Conservation (phyloP, 2,797 vertebrate genomes). For the Alcedo atthis region DNA sequence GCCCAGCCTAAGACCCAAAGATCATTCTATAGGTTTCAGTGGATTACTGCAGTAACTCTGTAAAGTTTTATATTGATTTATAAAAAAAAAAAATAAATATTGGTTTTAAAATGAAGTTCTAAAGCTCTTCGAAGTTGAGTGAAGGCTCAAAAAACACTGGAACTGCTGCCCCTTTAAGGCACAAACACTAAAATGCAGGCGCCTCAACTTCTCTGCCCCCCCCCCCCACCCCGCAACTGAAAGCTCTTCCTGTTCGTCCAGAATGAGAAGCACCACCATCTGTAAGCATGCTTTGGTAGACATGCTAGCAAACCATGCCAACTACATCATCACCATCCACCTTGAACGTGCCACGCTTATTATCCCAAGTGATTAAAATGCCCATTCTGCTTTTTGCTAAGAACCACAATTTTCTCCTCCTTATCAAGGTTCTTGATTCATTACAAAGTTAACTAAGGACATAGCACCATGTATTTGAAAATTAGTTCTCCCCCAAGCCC, state of each 20-base stretch:
- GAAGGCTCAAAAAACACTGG: not conserved
- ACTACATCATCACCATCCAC: no score
- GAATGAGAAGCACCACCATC: not conserved
- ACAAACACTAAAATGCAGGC: not conserved
- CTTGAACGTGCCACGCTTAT: not conserved
- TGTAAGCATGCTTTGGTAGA: no score
- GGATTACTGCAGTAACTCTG: not conserved
- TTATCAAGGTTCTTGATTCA: not conserved
- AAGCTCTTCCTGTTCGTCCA: not conserved
- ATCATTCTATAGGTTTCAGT: not conserved
- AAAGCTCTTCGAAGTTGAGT: fast-evolving
- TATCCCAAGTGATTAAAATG: not conserved
- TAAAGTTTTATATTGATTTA: not conserved
- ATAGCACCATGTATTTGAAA: fast-evolving
- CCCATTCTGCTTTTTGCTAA: not conserved
- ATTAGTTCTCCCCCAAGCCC: not conserved
- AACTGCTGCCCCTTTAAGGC: not conserved
- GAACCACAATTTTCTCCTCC: no score
- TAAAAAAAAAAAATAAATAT: not conserved
- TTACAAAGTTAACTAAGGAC: not conserved
- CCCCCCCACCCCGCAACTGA: no score
- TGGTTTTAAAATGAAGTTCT: not conserved
- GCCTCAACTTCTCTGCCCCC: no score
- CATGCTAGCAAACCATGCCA: not conserved
- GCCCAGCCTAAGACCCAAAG: not conserved